phyloP scores from a whole-genome alignment of 2,888 invertebrate species.

The Melikaiella ostensackeni region DNA sequence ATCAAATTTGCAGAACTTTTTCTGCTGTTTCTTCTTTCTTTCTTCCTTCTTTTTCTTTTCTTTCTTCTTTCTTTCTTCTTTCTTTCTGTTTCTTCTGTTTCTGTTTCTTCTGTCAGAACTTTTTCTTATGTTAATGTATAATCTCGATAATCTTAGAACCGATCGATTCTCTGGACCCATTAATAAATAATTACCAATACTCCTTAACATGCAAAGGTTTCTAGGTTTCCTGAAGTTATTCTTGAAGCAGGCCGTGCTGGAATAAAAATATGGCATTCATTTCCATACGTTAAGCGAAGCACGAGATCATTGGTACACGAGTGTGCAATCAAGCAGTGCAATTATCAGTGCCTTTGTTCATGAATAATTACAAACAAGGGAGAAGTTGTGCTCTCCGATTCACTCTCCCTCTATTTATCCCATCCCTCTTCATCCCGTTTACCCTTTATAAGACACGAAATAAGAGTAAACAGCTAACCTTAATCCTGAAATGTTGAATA shows the following conservation, averaged over 20 bases:
- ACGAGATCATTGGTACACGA: slow-evolving; percentile 65
- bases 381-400: slow-evolving; percentile 51
- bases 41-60: too few species aligned
- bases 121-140: neutral
- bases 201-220: slow-evolving; percentile 52
- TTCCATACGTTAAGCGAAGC: slow-evolving; percentile 65
- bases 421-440: slow-evolving; percentile 46
- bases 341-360: slow-evolving; percentile 73
- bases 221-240: slow-evolving; percentile 61
- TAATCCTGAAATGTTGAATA: too few species aligned
- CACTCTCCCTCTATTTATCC: slow-evolving; percentile 41
- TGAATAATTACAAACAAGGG: slow-evolving; percentile 73
- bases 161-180: slow-evolving; percentile 3
- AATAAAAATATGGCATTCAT: slow-evolving; percentile 67
- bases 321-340: slow-evolving; percentile 73
- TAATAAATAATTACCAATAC: slow-evolving; percentile 39
- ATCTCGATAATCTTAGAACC: slow-evolving; percentile 14
- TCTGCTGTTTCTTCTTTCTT: too few species aligned
- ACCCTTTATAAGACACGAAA: slow-evolving; percentile 19
- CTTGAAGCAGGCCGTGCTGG: slow-evolving; percentile 47
- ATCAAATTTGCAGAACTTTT: neutral
- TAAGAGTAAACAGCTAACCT: neutral
- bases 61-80: too few species aligned
- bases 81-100: too few species aligned
- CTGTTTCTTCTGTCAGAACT: too few species aligned